Evolutionary conservation across 2,888 invertebrate species (phyloP).

Genomic region (Tachina fera): DNA sequence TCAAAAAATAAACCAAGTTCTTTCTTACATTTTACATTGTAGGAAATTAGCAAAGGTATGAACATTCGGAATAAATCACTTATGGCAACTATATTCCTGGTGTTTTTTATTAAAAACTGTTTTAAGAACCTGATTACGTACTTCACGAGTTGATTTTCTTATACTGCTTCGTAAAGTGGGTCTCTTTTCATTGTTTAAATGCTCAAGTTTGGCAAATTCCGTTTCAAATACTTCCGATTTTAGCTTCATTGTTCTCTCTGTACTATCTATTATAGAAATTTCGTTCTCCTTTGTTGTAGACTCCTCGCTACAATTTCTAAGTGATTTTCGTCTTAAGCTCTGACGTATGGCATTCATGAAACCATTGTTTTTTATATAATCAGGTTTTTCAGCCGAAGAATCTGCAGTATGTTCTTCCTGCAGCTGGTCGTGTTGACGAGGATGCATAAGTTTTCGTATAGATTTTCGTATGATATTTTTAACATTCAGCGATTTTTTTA

Average conservation of each 20-base stretch:
- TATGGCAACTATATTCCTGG: conserved; percentile 79
- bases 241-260: conserved; percentile 80
- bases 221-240: conserved; percentile 76
- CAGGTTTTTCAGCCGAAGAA: conserved; percentile 42
- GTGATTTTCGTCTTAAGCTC: conserved; percentile 79
- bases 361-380: conserved; percentile 44
- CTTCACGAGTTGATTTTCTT: conserved; percentile 79
- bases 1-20: conserved; percentile 7
- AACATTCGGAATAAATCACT: conserved; percentile 64
- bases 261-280: conserved; percentile 80
- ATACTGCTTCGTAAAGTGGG: conserved; percentile 80
- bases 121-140: conserved; percentile 80
- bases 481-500: conserved; percentile 74
- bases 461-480: conserved; percentile 80
- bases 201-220: conserved; percentile 78
- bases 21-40: not conserved
- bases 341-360: conserved; percentile 77
- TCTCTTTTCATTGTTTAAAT: conserved; percentile 78
- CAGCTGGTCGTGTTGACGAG: conserved; percentile 66
- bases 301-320: conserved; percentile 34
- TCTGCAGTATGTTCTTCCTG: conserved; percentile 20
- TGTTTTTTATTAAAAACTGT: conserved; percentile 81
- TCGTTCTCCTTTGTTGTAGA: conserved; percentile 71
- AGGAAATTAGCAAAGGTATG: not conserved
- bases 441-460: conserved; percentile 79